Evolutionary conservation across 2,113 vertebrate species (phyloP).

Genomic region (Zeus faber): DNA sequence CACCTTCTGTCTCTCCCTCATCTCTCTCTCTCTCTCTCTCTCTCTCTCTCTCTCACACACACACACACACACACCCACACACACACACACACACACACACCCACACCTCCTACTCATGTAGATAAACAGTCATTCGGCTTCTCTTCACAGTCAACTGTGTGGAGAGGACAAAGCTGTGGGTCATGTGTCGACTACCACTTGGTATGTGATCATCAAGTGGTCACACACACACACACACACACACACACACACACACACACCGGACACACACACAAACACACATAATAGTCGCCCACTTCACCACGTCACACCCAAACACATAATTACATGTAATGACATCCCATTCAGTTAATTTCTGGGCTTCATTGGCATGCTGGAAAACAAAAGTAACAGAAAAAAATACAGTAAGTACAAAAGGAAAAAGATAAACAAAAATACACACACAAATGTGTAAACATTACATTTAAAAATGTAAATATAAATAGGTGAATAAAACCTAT

Average conservation of each 20-base stretch:
- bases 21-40: too few relatives aligned
- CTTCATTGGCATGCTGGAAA: too few relatives aligned
- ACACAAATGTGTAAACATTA: neutral
- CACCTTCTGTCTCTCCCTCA: neutral
- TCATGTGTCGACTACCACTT: neutral
- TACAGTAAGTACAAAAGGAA: too few relatives aligned
- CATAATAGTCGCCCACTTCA: too few relatives aligned
- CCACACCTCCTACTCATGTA: neutral
- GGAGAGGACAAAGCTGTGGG: neutral
- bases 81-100: neutral
- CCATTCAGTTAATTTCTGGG: too few relatives aligned
- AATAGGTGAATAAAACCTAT: neutral
- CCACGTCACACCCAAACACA: neutral
- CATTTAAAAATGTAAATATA: constrained; percentile 8
- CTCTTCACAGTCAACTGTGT: neutral
- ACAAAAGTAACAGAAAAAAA: too few relatives aligned
- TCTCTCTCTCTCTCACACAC: neutral
- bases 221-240: constrained; percentile 4
- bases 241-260: constrained; percentile 19
- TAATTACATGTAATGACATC: neutral
- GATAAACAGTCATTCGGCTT: neutral
- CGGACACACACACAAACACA: constrained; percentile 4
- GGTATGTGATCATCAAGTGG: neutral
- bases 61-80: neutral
- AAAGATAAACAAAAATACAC: neutral